These are phyloP conservation scores for Hypsibius dujardini DNA, from an alignment of 1,140 invertebrate genomes.

Conservation along the genomic window DNA sequence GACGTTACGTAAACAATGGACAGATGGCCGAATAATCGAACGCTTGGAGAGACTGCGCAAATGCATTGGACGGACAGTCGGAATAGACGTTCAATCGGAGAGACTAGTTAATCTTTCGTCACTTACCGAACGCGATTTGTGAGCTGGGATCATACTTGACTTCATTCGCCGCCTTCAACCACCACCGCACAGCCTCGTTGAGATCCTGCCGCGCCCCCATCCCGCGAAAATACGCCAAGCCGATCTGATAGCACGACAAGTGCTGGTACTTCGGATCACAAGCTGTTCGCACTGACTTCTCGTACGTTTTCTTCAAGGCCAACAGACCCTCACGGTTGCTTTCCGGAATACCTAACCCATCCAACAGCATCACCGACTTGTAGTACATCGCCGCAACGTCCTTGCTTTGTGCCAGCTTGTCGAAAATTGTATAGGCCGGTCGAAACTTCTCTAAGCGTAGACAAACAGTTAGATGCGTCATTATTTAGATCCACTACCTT, in stretches of 20 bases:
- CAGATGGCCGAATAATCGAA: no score
- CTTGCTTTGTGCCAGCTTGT: background rate
- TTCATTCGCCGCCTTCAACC: conserved; percentile 6
- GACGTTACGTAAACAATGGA: no score
- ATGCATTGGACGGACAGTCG: no score
- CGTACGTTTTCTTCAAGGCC: background rate
- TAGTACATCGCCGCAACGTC: background rate
- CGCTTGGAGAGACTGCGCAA: no score
- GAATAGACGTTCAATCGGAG: no score
- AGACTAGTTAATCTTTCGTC: no score
- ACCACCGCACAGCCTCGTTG: background rate
- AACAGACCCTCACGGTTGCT: conserved; percentile 8
- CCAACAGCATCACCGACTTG: background rate
- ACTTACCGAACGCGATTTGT: background rate
- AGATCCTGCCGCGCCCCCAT: background rate
- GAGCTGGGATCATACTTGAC: conserved; percentile 6
- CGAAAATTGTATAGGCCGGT: conserved; percentile 1
- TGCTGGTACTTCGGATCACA: background rate
- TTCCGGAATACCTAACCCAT: conserved; percentile 5
- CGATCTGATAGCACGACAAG: conserved; percentile 14
- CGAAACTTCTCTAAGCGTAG: background rate
- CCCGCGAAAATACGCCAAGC: background rate
- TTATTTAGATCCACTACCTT: background rate
- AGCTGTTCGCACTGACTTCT: background rate
- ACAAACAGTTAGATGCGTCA: background rate